Percentiles rank a stretch among this genome's conserved stretches.
These are phyloP conservation scores for Plebejus anna DNA, from an alignment of 2,888 invertebrate genomes.

Conservation along the genomic window DNA sequence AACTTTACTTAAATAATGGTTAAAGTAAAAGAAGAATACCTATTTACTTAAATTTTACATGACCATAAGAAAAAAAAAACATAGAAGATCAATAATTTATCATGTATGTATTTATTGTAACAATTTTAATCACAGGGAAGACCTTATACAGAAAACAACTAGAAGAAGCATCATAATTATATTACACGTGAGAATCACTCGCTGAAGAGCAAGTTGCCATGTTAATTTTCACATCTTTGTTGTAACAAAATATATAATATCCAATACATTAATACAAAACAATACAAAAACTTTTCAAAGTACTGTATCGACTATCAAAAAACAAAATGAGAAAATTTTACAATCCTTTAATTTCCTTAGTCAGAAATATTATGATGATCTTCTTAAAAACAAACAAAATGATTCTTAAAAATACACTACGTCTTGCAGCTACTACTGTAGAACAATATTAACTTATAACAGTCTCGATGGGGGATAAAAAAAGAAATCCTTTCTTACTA, in stretches of 20 bases:
- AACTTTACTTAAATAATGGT: neutral
- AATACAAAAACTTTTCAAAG: neutral
- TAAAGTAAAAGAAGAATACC: too few relatives aligned
- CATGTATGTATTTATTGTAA: too few relatives aligned
- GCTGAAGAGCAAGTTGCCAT: neutral
- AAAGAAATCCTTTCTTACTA: neutral
- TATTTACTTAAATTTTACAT: neutral
- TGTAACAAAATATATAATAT: constrained; percentile 54
- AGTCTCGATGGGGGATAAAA: too few relatives aligned
- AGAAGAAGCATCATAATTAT: neutral
- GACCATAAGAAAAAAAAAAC: neutral
- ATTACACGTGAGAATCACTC: neutral
- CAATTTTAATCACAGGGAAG: neutral
- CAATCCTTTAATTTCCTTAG: too few relatives aligned
- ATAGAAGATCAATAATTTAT: too few relatives aligned
- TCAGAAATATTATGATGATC: too few relatives aligned
- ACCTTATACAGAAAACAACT: neutral
- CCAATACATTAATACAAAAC: constrained; percentile 54
- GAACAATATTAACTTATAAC: neutral
- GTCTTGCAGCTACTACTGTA: neutral
- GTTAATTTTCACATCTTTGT: constrained; percentile 58
- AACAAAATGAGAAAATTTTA: too few relatives aligned
- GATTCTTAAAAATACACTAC: too few relatives aligned
- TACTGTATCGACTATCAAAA: too few relatives aligned
- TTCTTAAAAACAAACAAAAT: too few relatives aligned